Evolutionary conservation across 2,888 invertebrate species (phyloP).

Genomic region (Agrilus biguttatus): DNA sequence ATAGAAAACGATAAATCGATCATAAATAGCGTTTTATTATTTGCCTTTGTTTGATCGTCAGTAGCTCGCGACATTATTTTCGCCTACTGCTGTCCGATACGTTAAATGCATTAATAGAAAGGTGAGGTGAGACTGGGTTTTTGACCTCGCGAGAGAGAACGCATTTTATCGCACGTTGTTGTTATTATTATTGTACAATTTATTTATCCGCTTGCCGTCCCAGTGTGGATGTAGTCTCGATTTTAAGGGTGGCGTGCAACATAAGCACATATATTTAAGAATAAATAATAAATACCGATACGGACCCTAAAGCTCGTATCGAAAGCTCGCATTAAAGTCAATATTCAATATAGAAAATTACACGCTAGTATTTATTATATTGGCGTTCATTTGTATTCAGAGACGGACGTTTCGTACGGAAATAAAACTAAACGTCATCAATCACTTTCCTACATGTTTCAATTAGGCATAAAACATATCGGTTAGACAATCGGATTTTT

Average conservation of each 20-base stretch:
- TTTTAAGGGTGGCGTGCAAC: conserved; percentile 11
- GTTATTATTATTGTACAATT: no score
- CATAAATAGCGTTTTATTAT: no score
- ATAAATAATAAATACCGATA: conserved; percentile 2
- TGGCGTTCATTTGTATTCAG: conserved; percentile 4
- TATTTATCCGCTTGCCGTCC: no score
- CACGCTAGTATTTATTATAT: conserved; percentile 1
- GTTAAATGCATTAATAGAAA: no score
- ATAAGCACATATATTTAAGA: conserved; percentile 4
- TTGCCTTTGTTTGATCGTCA: no score
- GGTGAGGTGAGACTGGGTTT: no score
- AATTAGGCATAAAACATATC: conserved; percentile 22
- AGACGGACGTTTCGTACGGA: conserved; percentile 4
- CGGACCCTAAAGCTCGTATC: conserved; percentile 8
- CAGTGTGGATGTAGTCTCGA: no score
- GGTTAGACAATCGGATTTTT: conserved; percentile 13
- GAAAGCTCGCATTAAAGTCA: conserved; percentile 24
- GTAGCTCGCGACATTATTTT: no score
- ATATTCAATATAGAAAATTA: conserved; percentile 14
- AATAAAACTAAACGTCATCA: conserved; percentile 5
- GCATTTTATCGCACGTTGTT: no score
- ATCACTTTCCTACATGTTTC: conserved; percentile 26
- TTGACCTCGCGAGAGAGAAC: no score
- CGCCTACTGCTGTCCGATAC: no score
- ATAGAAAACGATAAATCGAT: no score